Evolutionary conservation across 2,113 vertebrate genomes (phyloP).

Genomic region (Catharus bicknelli): DNA sequence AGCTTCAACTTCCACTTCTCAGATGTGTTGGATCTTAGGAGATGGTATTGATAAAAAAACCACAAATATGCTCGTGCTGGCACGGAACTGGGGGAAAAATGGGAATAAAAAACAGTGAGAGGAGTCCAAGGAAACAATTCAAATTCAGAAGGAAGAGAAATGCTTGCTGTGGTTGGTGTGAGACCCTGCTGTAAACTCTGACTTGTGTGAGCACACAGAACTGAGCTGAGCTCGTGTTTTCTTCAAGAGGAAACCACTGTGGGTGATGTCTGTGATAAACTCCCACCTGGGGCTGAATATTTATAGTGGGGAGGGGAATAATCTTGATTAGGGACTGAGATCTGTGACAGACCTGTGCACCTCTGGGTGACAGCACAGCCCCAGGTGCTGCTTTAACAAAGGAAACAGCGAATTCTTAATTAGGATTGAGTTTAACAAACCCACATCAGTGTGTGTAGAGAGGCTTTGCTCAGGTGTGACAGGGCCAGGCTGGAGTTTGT

Average conservation of each 20-base stretch:
- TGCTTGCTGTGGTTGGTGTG: neutral
- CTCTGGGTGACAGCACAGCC: neutral
- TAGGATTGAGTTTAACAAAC: neutral
- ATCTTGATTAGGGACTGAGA: neutral
- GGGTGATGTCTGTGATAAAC: neutral
- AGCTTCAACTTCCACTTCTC: neutral
- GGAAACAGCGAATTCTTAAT: neutral
- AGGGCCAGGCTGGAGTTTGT: no score
- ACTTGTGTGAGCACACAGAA: neutral
- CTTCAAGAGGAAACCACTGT: neutral
- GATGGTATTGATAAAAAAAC: neutral
- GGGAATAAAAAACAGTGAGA: neutral
- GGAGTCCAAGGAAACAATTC: neutral
- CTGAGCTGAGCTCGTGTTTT: neutral
- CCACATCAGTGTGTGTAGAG: neutral
- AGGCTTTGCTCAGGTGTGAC: neutral
- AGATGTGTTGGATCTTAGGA: neutral
- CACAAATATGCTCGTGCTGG: neutral
- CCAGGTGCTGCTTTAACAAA: neutral
- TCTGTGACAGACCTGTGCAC: accelerated
- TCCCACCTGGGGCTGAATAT: neutral
- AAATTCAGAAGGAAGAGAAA: neutral
- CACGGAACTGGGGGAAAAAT: neutral
- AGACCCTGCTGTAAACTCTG: neutral
- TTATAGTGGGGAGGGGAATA: no score